Conservation (phyloP, 1,140 invertebrate species). For the Drosophila bocqueti region DNA sequence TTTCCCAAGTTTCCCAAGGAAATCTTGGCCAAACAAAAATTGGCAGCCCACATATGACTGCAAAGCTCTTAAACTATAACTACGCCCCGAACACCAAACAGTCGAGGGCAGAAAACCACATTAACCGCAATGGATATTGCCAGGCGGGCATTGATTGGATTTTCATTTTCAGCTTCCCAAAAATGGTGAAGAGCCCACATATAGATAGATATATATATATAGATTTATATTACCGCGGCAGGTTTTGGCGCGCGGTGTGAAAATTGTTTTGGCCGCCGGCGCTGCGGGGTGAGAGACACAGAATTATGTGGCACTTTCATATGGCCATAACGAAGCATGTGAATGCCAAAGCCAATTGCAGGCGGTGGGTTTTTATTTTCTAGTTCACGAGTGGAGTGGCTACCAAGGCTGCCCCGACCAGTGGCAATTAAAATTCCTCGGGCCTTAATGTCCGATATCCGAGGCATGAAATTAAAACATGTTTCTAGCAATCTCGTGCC, state of each 20-base stretch:
- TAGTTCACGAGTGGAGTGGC: constrained; percentile 48
- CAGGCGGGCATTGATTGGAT: constrained; percentile 48
- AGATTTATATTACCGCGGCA: constrained; percentile 41
- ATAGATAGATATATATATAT: constrained; percentile 9
- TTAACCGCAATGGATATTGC: constrained; percentile 49
- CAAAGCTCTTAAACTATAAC: constrained; percentile 41
- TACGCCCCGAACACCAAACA: constrained; percentile 35
- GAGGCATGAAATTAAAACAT: constrained; percentile 82
- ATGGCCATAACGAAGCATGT: constrained; percentile 63
- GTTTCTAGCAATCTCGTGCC: constrained; percentile 59
- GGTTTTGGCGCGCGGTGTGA: constrained; percentile 59
- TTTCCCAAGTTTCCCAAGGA: constrained; percentile 1
- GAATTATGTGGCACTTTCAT: constrained; percentile 73
- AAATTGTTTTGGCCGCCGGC: constrained; percentile 68
- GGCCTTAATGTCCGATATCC: constrained; percentile 69
- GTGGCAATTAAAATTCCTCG: constrained; percentile 79
- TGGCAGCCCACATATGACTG: constrained; percentile 44
- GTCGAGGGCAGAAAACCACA: constrained; percentile 23
- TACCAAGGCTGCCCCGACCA: constrained; percentile 42
- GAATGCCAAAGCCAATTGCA: constrained; percentile 52
- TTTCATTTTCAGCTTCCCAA: constrained; percentile 50
- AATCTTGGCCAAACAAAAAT: constrained; percentile 3
- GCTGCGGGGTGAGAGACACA: constrained; percentile 10
- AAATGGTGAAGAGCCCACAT: constrained; percentile 42
- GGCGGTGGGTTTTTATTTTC: constrained; percentile 58